Evolutionary conservation across 2,888 invertebrate genomes (phyloP), one percentile per base, ranked within the genome.

Genomic region (Drosophila prostipennis): DNA sequence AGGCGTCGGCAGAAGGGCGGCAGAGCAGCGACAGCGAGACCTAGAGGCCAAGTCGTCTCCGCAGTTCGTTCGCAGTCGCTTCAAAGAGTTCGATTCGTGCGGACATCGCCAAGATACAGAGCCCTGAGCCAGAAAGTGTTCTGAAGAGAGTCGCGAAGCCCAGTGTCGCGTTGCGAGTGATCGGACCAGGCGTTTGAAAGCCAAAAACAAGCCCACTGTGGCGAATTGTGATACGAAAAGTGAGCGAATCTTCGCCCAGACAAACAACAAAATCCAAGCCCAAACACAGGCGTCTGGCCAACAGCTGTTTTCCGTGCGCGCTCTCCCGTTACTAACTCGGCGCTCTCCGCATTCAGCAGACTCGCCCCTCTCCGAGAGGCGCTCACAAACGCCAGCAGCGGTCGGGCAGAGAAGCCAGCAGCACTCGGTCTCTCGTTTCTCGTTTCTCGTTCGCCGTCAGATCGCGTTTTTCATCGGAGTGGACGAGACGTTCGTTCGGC

Each of bases 231-330:
- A 59, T 49, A 51, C 13, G 5, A 26, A 16, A 7, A 43, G 37
- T 56, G 54, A 45, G 36, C 36, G 16, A 37, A 34, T 45, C 51
- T 51, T 37, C 39, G 29, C 73, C 72, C 77, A n/a, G 77, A 79
- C 79, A 72, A 57, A 7, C 11, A 59, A 59, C 42, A 43, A 59
- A 23, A 14, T 43, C 42, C 36, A 59, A 43, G 42, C 53, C 29
- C 14, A 32, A 29, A 16, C 46, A 16, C 29, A 6, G 29, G 46
- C 46, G 59, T 42, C 53, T 42, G 16, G 42, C 53, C 23, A 59
- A 59, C 59, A 59, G 59, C 59, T 59, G 59, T 59, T 59, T 26
- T 46, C 7, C 29, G 14, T 29, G 29, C 26, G 23, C 52, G 39
- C 39, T 29, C 26, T 42, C 19, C 42, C 42, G 13, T 43, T 60